Evolutionary conservation across 2,113 vertebrate species (phyloP).

Genomic region (Colaptes auratus): DNA sequence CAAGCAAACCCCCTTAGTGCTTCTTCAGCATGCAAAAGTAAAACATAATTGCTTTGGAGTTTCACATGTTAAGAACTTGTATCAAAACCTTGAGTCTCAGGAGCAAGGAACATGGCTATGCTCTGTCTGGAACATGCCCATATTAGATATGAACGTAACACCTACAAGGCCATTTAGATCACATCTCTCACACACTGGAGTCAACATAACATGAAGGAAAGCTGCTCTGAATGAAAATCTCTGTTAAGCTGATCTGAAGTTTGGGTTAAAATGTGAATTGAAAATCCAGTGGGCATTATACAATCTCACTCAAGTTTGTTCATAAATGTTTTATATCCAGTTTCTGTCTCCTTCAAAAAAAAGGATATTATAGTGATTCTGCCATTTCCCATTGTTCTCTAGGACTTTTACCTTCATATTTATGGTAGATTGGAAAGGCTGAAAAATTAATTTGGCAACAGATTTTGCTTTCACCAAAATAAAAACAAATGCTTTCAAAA

Average conservation of each 20-base stretch:
- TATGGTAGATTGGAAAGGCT: background rate
- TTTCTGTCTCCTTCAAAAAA: background rate
- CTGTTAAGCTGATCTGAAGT: background rate
- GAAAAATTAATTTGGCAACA: background rate
- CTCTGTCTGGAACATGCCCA: background rate
- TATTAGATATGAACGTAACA: background rate
- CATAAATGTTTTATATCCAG: background rate
- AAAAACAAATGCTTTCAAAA: background rate
- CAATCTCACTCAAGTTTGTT: background rate
- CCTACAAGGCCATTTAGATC: background rate
- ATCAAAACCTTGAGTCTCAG: background rate
- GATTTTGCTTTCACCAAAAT: conserved; percentile 17
- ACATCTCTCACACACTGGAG: background rate
- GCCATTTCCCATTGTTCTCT: background rate
- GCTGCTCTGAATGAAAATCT: background rate
- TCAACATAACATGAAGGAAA: background rate
- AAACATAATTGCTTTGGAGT: background rate
- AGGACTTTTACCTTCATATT: background rate
- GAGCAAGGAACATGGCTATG: background rate
- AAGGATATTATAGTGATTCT: background rate
- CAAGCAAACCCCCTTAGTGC: background rate
- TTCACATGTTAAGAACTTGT: background rate
- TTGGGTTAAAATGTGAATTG: background rate
- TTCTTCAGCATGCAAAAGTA: background rate
- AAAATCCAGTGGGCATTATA: background rate